These are phyloP conservation scores for Anastatus disparis DNA, from an alignment of 1,140 invertebrate species.

Conservation along the genomic window DNA sequence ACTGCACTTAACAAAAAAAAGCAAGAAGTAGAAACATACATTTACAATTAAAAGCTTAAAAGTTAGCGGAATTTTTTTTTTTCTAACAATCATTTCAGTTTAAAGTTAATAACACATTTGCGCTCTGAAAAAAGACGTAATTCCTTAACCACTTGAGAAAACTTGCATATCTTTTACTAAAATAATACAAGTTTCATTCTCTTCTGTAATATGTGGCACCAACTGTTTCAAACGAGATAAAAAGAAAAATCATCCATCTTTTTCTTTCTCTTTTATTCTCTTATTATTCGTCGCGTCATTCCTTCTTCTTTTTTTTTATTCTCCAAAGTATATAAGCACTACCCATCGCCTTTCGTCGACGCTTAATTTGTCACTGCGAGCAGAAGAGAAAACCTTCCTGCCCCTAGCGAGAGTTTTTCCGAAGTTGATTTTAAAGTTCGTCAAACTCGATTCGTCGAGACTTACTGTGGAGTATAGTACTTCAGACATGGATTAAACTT, in stretches of 20 bases:
- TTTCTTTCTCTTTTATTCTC: no score
- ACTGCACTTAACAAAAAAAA: no score
- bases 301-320: conserved; percentile 1
- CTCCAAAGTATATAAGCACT: neutral
- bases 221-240: neutral
- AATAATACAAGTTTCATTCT: no score
- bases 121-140: neutral
- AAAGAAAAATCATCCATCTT: conserved; percentile 9
- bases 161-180: no score
- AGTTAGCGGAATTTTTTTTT: no score
- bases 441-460: conserved; percentile 27
- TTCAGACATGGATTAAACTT: conserved; percentile 23
- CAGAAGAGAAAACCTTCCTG: no score
- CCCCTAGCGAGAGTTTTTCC: no score
- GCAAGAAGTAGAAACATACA: no score
- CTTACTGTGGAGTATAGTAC: no score
- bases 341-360: neutral
- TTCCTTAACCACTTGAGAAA: no score
- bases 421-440: conserved; percentile 42
- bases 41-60: no score
- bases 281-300: neutral
- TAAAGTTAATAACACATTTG: neutral
- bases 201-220: no score
- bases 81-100: neutral
- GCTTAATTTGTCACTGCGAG: conserved; percentile 40